Evolutionary conservation across 1,140 invertebrate genomes (phyloP), one percentile per base, ranked within the genome.

Genomic region (Ericerus pela): DNA sequence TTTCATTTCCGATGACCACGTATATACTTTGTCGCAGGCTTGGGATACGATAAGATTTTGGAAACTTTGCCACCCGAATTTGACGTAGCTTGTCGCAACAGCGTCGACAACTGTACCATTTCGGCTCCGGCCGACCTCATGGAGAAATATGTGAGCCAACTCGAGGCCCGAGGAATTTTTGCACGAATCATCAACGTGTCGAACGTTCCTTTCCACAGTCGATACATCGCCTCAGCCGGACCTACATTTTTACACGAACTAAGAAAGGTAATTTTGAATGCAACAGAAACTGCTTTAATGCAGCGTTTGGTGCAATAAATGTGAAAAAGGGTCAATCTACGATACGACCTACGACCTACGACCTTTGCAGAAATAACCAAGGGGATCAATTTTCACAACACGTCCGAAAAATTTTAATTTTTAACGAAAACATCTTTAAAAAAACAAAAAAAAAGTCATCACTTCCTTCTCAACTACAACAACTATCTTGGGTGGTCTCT

Each of bases 181-280:
- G 80, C 79, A 0, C 76, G 76, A 58, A 74, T 77, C 63, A 81
- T 88, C 1, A 73, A 79, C 5, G 81, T 79, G 59, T 74, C 76
- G 54, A 79, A 80, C 30, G 77, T 83, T 27, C 78, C 84, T 1
- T 87, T 84, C 65, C 84, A 87, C 66, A 88, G 85, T 18, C 75
- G 75, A 59, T 85, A 84, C 60, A 88, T 94, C 66, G 73, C 76
- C 41, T 73, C 78, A 38, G 84, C 85, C 62, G 82, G 84, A 18
- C 80, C 85, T 1, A 77, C 74, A 41, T 71, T 96, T 14, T 65
- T 86, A 8, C 72, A 77, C 58, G 80, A 84, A 60, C 67, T 95
- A 55, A 77, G 71, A 64, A 69, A 84, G 66, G 79, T 87, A 63
- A n/a, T n/a, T n/a, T n/a, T n/a, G 57, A n/a, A 16, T 38, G 18